Evolutionary conservation across 2,888 invertebrate genomes (phyloP).

Genomic region (Druceiella hillmani): DNA sequence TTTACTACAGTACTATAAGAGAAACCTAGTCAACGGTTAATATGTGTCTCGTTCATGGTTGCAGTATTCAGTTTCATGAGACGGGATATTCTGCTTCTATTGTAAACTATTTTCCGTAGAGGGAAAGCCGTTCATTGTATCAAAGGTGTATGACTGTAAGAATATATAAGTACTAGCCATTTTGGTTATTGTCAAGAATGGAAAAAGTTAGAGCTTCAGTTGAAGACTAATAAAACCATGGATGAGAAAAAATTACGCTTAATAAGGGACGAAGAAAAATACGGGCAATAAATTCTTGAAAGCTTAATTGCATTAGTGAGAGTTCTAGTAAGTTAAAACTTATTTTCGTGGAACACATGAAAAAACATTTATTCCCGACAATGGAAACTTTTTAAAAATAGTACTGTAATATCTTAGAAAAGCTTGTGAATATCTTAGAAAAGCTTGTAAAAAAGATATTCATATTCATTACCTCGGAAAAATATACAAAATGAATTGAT

Average conservation of each 20-base stretch:
- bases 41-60: constrained; percentile 14
- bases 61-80: constrained; percentile 13
- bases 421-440: constrained; percentile 12
- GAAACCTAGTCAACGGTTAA: constrained; percentile 15
- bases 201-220: constrained; percentile 15
- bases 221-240: constrained; percentile 14
- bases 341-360: constrained; percentile 14
- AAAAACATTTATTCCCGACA: constrained; percentile 8
- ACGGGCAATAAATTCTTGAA: constrained; percentile 13
- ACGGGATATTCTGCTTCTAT: constrained; percentile 17
- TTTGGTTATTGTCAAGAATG: constrained; percentile 12
- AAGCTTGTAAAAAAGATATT: constrained; percentile 8
- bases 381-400: constrained; percentile 13
- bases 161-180: constrained; percentile 14
- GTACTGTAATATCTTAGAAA: too few species aligned
- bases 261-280: constrained; percentile 11
- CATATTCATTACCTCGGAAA: constrained; percentile 12
- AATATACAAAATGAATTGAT: constrained; percentile 16
- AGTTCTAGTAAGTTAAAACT: constrained; percentile 6
- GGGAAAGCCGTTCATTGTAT: constrained; percentile 9
- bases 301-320: constrained; percentile 13
- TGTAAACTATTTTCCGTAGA: constrained; percentile 17
- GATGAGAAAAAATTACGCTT: constrained; percentile 14
- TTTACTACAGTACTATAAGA: constrained; percentile 16
- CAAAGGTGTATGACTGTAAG: constrained; percentile 18